Evolutionary conservation across 2,888 invertebrate species (phyloP).

Genomic region (Conistra vaccinii): DNA sequence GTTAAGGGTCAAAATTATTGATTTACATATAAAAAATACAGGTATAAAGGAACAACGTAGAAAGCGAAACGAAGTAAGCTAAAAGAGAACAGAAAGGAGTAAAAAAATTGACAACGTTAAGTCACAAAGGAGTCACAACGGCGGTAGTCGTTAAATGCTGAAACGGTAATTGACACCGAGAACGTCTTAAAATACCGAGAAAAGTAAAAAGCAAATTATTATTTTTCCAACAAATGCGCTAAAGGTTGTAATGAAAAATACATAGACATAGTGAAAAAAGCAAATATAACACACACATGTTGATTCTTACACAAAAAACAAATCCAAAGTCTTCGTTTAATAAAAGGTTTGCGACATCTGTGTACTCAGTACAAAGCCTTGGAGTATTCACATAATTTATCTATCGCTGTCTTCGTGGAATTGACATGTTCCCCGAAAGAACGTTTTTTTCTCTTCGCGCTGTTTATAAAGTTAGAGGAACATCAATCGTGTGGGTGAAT

Average conservation of each 20-base stretch:
- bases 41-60: neutral
- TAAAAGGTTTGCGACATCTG: constrained; percentile 42
- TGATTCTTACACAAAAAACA: constrained; percentile 15
- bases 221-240: neutral
- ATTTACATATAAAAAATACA: neutral
- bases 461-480: constrained; percentile 57
- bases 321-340: constrained; percentile 16
- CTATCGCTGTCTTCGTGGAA: constrained; percentile 34
- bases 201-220: neutral
- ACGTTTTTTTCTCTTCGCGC: constrained; percentile 46
- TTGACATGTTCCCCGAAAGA: constrained; percentile 40
- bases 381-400: constrained; percentile 56
- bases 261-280: no score
- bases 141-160: neutral
- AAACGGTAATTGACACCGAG: constrained; percentile 1
- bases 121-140: constrained; percentile 10
- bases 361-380: constrained; percentile 36
- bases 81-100: neutral
- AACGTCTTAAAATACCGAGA: neutral
- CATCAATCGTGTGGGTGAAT: constrained; percentile 56
- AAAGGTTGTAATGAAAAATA: neutral
- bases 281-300: neutral
- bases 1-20: neutral
- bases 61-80: neutral
- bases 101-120: neutral